Conservation (phyloP, 2,888 invertebrate species). For the Torymus texanus region DNA sequence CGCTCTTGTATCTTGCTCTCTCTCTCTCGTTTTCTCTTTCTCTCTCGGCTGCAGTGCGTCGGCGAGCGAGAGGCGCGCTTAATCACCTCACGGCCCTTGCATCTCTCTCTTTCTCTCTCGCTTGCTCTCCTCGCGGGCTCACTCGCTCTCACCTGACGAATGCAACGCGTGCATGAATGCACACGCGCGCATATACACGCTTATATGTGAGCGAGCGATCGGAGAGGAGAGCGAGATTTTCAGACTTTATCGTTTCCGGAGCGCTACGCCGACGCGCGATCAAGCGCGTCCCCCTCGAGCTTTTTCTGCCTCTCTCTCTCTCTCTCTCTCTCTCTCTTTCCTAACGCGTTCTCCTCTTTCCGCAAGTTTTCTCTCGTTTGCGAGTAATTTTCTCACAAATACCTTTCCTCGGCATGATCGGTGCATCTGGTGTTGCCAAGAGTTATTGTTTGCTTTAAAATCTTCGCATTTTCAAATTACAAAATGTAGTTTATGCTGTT, state of each 20-base stretch:
- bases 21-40: constrained; percentile 27
- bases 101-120: no score
- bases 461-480: no score
- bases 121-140: constrained; percentile 26
- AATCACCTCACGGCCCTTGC: constrained; percentile 60
- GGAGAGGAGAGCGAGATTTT: constrained; percentile 39
- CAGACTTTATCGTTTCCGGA: constrained; percentile 55
- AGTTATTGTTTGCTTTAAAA: no score
- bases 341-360: constrained; percentile 1
- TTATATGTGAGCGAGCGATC: constrained; percentile 13
- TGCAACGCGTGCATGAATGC: constrained; percentile 26
- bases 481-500: no score
- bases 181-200: not conserved
- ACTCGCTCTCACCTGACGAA: constrained; percentile 48
- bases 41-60: constrained; percentile 50
- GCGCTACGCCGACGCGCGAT: constrained; percentile 6
- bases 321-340: no score
- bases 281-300: not conserved
- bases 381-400: no score
- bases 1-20: not conserved
- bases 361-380: no score
- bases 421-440: no score
- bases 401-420: no score
- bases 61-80: constrained; percentile 63
- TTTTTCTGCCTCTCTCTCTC: not conserved